phyloP scores from a whole-genome alignment of 2,113 vertebrate species.

The Hemiscyllium ocellatum region DNA sequence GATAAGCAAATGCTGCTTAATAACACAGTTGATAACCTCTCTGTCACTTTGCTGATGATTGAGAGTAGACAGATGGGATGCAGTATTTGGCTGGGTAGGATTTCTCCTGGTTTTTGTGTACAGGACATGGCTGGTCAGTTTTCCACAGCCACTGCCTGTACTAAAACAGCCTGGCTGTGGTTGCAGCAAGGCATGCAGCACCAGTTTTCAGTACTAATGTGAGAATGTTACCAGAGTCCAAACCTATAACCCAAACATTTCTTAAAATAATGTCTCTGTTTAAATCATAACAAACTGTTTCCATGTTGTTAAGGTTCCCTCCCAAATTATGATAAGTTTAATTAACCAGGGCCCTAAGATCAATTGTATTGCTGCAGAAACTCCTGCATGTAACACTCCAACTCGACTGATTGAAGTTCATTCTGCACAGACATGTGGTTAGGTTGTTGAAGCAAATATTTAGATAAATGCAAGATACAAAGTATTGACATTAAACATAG shows the following conservation, averaged over 20 bases:
- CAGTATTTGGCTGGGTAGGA: too few relatives aligned
- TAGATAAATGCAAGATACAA: background rate
- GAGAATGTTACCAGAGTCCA: too few relatives aligned
- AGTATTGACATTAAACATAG: background rate
- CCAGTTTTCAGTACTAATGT: too few relatives aligned
- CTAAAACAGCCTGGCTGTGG: too few relatives aligned
- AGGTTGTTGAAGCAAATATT: background rate
- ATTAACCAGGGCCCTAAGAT: background rate
- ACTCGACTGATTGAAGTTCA: background rate
- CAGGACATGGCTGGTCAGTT: too few relatives aligned
- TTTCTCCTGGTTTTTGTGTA: too few relatives aligned
- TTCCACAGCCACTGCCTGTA: too few relatives aligned
- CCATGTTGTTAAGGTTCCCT: background rate
- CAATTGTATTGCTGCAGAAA: background rate
- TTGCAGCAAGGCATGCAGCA: background rate
- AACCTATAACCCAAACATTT: background rate
- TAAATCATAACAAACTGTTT: conserved; percentile 11
- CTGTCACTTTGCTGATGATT: too few relatives aligned
- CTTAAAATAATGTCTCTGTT: background rate
- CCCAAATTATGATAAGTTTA: background rate
- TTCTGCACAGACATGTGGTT: background rate
- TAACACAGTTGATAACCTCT: too few relatives aligned
- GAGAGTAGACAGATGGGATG: too few relatives aligned
- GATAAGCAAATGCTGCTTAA: too few relatives aligned
- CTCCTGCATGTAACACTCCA: background rate